phyloP scores from a whole-genome alignment of 2,113 vertebrate genomes.

The Dendrocopos noguchii region DNA sequence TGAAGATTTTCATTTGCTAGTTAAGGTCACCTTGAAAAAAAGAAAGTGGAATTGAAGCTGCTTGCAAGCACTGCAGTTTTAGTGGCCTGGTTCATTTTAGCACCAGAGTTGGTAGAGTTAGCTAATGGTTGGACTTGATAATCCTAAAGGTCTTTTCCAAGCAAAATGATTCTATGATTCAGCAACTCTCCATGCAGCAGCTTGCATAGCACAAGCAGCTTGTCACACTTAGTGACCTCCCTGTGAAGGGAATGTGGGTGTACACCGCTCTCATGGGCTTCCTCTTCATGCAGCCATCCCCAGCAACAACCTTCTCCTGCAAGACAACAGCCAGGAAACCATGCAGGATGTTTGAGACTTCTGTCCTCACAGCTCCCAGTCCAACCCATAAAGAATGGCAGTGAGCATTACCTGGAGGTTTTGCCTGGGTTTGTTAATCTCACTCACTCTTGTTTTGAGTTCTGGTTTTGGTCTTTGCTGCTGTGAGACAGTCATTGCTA shows the following conservation, averaged over 20 bases:
- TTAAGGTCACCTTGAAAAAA: background rate
- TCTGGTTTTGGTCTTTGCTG: constrained; percentile 26
- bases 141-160: too few species aligned
- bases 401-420: background rate
- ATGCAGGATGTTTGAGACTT: background rate
- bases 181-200: background rate
- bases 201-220: background rate
- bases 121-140: too few species aligned
- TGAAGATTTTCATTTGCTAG: background rate
- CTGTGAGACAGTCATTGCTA: constrained; percentile 14
- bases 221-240: background rate
- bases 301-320: background rate
- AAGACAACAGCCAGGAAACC: background rate
- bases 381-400: background rate
- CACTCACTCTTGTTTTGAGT: constrained; percentile 17
- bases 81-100: background rate
- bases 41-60: background rate
- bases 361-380: background rate
- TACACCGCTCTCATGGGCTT: background rate
- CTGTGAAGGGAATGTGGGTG: background rate
- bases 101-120: too few species aligned
- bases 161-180: background rate
- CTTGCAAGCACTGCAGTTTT: background rate
- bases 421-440: background rate
- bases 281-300: background rate